A percentile compares a stretch with the other conserved stretches of the same genome.
Evolutionary conservation across 1,140 invertebrate genomes (phyloP).

Genomic region (Drosophila fuyamai): DNA sequence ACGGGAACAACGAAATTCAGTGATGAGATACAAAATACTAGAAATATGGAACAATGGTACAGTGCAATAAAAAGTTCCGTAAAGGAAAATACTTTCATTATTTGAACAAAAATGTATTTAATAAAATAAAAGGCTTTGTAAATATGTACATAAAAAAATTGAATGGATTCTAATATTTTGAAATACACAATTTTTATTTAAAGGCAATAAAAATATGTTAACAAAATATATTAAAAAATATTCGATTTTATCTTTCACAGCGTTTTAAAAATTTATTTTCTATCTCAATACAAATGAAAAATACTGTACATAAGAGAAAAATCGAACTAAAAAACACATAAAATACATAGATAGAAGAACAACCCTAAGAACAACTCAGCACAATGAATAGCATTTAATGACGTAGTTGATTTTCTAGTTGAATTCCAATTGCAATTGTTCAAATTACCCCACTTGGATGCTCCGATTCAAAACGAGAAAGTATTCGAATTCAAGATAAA

Average conservation of each 20-base stretch:
- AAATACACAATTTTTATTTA: too few species aligned
- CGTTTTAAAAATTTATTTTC: too few species aligned
- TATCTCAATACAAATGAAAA: too few species aligned
- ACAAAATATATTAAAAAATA: too few species aligned
- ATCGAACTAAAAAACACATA: background rate
- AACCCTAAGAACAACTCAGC: slow-evolving; percentile 1
- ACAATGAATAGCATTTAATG: slow-evolving; percentile 12
- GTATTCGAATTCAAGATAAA: slow-evolving; percentile 17
- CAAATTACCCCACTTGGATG: slow-evolving; percentile 40
- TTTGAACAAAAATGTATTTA: too few species aligned
- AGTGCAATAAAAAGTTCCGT: background rate
- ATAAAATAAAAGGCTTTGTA: too few species aligned
- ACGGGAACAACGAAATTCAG: slow-evolving; percentile 11
- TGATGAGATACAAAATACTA: slow-evolving; percentile 1
- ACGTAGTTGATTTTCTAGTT: slow-evolving; percentile 40
- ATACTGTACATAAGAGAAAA: too few species aligned
- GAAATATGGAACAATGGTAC: background rate
- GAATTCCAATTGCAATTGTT: slow-evolving; percentile 38
- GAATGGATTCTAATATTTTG: too few species aligned
- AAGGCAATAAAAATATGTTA: too few species aligned
- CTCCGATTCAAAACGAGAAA: slow-evolving; percentile 20
- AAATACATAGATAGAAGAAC: background rate
- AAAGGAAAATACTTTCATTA: too few species aligned
- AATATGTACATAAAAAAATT: too few species aligned
- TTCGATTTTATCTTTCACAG: too few species aligned